Evolutionary conservation across 2,888 invertebrate genomes (phyloP), one percentile per base, ranked within the genome.

Genomic region (Megamerina dolium): DNA sequence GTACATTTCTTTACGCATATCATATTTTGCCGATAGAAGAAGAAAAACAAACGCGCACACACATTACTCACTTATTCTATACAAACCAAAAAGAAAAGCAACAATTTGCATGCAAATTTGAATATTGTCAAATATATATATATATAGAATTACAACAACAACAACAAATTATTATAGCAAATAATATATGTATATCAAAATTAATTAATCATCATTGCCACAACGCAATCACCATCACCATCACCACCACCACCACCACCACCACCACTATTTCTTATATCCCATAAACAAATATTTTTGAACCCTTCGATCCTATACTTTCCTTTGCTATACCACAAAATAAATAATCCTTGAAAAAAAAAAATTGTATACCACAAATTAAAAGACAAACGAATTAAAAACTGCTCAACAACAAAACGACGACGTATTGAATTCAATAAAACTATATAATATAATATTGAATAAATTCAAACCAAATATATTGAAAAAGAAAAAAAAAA

Each of bases 61-160:
- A n/a, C n/a, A n/a, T n/a, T n/a, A n/a, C n/a, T n/a, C n/a, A n/a
- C n/a, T n/a, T n/a, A n/a, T n/a, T n/a, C n/a, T n/a, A n/a, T n/a
- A n/a, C n/a, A n/a, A n/a, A n/a, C n/a, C n/a, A n/a, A n/a, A 32
- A 46, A 33, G 29, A 43, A 43, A 46, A 40, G 46, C 43, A 46
- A 46, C 43, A 46, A 46, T 43, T 46, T 48, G 45, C 42, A 30
- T 42, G 10, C 17, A 9, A 26, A 21, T 29, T 27, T 16, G 31
- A 32, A 37, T 36, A 41, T 26, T 37, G 27, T 17, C 29, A 41
- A 31, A 36, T 48, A 47, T n/a, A n/a, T n/a, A n/a, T 17, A 10
- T 23, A 27, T 3, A n/a, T 2, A n/a, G 8, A n/a, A 29, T 9
- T 33, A 18, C 18, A 5, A 33, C 16, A 14, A 33, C 18, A 14